Evolutionary conservation across 2,797 vertebrate genomes (phyloP), one percentile per base, ranked within the genome.

Genomic region (Etheostoma perlongum): DNA sequence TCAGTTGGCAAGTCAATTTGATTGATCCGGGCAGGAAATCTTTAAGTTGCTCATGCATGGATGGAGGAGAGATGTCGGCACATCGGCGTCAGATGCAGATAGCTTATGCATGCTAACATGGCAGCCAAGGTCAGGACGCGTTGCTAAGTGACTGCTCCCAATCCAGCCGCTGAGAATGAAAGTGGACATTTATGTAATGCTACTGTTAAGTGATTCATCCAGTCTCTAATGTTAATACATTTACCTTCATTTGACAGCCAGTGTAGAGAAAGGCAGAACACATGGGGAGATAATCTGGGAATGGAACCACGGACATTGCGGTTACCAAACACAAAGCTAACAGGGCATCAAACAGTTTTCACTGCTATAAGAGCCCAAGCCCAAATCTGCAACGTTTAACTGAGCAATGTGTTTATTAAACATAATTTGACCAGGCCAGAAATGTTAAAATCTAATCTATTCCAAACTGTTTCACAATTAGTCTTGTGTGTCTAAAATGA

Each of bases 21-120:
- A 93, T 93, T 88, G 91, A 91, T 91, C 91, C 21, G 40, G 89
- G 84, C 91, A 85, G 93, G 87, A 93, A 94, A 94, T 94, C 93
- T 91, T 93, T 93, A 93, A 81, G 85, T 88, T 72, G 71, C 85
- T 90, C 88, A 88, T 81, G 91, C 88, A 85, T 88, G 87, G 89
- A 82, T 68, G 84, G 87, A 68, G 77, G 72, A 84, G 82, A 76
- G 85, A 81, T 53, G 64, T 88, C 61, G 46, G 55, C 81, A 78
- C 88, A 89, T 94, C 89, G 92, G 86, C 27, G 40, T 80, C 76
- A 67, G 83, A 88, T 85, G 90, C 57, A 68, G 89, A 86, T 91
- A 62, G 79, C 84, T 89, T 90, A 88, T 89, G 90, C 90, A 91
- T 90, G 90, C 91, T 88, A 94, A 94, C 88, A 44, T 88, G 88